Percentiles rank a stretch among this genome's conserved stretches.
phyloP scores from a whole-genome alignment of 2,113 vertebrate genomes.

The Zapus hudsonius region DNA sequence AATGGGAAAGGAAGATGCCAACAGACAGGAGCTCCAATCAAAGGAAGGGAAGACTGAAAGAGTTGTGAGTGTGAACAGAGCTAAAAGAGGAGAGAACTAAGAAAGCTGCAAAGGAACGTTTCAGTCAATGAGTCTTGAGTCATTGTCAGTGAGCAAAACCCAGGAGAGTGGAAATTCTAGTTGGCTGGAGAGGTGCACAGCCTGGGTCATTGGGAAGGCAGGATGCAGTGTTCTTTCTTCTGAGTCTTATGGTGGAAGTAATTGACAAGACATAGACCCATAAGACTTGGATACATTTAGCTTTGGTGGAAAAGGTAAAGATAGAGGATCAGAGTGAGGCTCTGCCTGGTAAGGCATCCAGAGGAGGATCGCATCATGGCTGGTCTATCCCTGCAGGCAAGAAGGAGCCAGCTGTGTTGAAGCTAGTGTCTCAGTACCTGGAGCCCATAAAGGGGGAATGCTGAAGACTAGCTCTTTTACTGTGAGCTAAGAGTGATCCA shows the following conservation, averaged over 20 bases:
- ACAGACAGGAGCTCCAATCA: background rate
- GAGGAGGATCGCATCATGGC: background rate
- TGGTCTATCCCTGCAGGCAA: background rate
- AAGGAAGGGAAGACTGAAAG: background rate
- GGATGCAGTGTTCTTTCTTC: background rate
- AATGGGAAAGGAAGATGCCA: background rate
- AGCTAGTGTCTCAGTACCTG: background rate
- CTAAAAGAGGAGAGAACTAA: background rate
- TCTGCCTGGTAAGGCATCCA: background rate
- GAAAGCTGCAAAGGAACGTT: background rate
- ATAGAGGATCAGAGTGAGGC: background rate
- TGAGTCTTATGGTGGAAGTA: background rate
- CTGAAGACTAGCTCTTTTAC: background rate
- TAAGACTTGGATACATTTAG: background rate
- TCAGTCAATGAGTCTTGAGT: background rate
- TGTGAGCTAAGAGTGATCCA: background rate
- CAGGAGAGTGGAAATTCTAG: background rate
- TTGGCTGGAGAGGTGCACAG: background rate
- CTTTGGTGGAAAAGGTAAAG: background rate
- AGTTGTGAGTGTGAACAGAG: background rate
- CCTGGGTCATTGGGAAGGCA: background rate
- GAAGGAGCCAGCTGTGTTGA: background rate
- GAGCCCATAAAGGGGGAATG: background rate
- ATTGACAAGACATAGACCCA: background rate
- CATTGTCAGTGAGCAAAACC: constrained; percentile 12